Conservation (phyloP, 2,888 invertebrate genomes). For the Tenthredo distinguenda region DNA sequence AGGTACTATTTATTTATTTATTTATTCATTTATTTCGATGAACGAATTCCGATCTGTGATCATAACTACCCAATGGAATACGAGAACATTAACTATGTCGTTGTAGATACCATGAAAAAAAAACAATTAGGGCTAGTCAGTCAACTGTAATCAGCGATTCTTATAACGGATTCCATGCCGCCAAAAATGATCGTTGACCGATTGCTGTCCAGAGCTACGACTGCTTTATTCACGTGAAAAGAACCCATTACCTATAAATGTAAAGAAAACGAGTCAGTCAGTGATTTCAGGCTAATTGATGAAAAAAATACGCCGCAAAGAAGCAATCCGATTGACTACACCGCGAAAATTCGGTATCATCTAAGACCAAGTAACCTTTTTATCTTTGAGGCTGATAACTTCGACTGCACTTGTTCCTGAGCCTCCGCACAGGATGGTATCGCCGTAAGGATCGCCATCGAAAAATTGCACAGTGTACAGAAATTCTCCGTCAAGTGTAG, state of each 20-base stretch:
- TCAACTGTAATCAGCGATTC: conserved; percentile 66
- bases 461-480: conserved; percentile 81
- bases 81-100: neutral
- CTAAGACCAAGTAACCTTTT: conserved; percentile 62
- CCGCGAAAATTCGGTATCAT: neutral
- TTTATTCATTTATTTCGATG: neutral
- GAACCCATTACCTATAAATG: conserved; percentile 66
- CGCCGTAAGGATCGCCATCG: conserved; percentile 70
- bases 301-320: conserved; percentile 10
- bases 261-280: neutral
- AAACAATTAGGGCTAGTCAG: conserved; percentile 49
- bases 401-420: conserved; percentile 74
- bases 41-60: neutral
- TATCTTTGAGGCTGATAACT: conserved; percentile 71
- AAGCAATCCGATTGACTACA: neutral
- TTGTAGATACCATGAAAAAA: neutral
- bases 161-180: conserved; percentile 71
- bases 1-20: neutral
- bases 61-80: neutral
- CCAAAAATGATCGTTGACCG: conserved; percentile 69
- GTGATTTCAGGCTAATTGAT: neutral
- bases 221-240: conserved; percentile 69
- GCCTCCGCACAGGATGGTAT: conserved; percentile 71
- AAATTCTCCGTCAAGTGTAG: conserved; percentile 81
- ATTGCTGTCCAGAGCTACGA: conserved; percentile 70